phyloP scores from a whole-genome alignment of 2,888 invertebrate species.

The Platycnemis pennipes region DNA sequence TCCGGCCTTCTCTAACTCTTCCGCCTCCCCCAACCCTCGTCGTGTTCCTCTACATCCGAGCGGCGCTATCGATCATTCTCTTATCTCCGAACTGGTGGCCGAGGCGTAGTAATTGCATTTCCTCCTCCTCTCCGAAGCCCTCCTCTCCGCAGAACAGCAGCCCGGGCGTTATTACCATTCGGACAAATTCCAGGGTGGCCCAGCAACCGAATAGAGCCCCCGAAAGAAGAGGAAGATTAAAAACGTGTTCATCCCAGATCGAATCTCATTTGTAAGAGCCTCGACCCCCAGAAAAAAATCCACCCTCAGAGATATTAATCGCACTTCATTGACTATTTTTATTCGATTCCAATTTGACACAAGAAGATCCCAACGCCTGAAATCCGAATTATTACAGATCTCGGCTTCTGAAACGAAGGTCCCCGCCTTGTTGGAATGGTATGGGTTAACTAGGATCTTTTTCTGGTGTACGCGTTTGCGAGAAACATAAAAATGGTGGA shows the following conservation, averaged over 20 bases:
- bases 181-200: not conserved
- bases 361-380: no score
- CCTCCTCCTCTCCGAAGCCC: not conserved
- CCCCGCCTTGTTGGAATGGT: no score
- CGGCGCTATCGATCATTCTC: not conserved
- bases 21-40: not conserved
- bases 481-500: no score
- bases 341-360: no score
- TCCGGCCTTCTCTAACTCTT: not conserved
- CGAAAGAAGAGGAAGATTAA: not conserved
- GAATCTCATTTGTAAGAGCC: not conserved
- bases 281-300: no score
- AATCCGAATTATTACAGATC: no score
- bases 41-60: not conserved
- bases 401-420: no score
- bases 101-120: constrained; percentile 18
- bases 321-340: no score
- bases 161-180: not conserved
- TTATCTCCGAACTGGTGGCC: not conserved
- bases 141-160: not conserved
- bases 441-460: no score
- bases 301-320: no score
- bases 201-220: not conserved
- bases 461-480: no score
- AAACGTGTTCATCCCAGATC: not conserved